phyloP scores from a whole-genome alignment of 2,113 vertebrate species.

The Ivindomyrus marchei region DNA sequence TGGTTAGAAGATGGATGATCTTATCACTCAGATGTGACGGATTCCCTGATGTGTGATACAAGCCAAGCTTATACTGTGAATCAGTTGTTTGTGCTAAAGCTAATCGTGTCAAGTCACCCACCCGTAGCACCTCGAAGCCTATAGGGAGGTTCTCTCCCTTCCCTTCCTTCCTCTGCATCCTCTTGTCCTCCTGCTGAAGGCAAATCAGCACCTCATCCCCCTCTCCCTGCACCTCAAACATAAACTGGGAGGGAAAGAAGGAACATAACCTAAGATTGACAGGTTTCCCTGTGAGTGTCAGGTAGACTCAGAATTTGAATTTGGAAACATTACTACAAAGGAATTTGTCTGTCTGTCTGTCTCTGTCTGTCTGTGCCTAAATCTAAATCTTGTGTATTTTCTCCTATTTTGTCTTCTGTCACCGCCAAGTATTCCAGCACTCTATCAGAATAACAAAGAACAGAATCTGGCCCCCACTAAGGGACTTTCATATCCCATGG shows the following conservation, averaged over 20 bases:
- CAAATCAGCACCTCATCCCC: slow-evolving; percentile 66
- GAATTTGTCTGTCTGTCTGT: background rate
- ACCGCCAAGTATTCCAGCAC: background rate
- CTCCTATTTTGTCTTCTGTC: background rate
- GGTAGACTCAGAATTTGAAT: background rate
- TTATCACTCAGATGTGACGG: background rate
- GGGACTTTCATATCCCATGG: background rate
- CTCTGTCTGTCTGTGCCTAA: background rate
- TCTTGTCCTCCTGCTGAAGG: slow-evolving; percentile 69
- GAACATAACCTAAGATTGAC: background rate
- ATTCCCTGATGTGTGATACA: background rate
- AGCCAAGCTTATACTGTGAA: background rate
- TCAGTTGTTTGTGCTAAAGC: background rate
- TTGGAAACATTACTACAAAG: background rate
- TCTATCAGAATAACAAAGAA: background rate
- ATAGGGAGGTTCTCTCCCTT: slow-evolving; percentile 68
- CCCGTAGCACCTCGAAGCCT: slow-evolving; percentile 69
- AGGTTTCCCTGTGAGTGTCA: background rate
- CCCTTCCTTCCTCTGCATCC: slow-evolving; percentile 57
- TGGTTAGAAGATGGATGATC: background rate
- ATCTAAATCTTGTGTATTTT: background rate
- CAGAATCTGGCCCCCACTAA: background rate
- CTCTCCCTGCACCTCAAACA: slow-evolving; percentile 57
- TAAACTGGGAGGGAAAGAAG: slow-evolving; percentile 49
- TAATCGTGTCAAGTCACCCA: slow-evolving; percentile 31